A percentile compares a stretch with the other conserved stretches of the same genome.
These are phyloP conservation scores for Lepisosteus osseus DNA, from an alignment of 2,113 vertebrate species.

Conservation along the genomic window DNA sequence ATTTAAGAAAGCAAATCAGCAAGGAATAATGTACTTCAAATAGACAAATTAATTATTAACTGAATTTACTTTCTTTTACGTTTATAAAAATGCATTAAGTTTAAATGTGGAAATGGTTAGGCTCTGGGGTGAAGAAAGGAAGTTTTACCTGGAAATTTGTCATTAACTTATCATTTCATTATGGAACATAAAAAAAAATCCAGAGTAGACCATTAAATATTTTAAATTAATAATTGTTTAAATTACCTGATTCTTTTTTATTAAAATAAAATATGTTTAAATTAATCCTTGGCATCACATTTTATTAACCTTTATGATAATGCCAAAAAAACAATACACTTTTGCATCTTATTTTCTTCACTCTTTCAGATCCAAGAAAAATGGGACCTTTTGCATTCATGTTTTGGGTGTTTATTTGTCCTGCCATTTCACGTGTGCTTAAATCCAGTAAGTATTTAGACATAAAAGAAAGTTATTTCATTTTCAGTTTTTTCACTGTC, in stretches of 20 bases:
- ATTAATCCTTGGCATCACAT: conserved; percentile 11
- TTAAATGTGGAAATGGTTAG: too few relatives aligned
- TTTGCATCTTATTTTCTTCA: background rate
- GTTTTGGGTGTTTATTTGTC: conserved; percentile 33
- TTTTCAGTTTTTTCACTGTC: background rate
- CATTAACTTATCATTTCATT: background rate
- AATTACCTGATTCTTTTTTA: too few relatives aligned
- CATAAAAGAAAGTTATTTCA: background rate
- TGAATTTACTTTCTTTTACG: too few relatives aligned
- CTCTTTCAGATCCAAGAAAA: conserved; percentile 28
- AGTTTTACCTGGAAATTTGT: too few relatives aligned
- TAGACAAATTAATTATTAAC: too few relatives aligned
- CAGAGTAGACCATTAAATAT: conserved; percentile 16
- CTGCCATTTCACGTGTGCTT: conserved; percentile 31
- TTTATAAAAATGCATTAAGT: too few relatives aligned
- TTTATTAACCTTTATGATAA: conserved; percentile 39
- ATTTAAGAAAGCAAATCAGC: too few relatives aligned
- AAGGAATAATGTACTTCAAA: too few relatives aligned
- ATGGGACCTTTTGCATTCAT: conserved; percentile 46
- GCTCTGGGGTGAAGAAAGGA: too few relatives aligned
- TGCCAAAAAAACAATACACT: background rate
- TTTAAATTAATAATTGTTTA: conserved; percentile 6
- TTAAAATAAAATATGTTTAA: too few relatives aligned
- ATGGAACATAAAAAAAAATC: conserved; percentile 21
- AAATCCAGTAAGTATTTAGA: conserved; percentile 49